Percentiles rank a stretch among this genome's conserved stretches.
phyloP scores from a whole-genome alignment of 2,113 vertebrate genomes.

The Sylvia atricapilla region DNA sequence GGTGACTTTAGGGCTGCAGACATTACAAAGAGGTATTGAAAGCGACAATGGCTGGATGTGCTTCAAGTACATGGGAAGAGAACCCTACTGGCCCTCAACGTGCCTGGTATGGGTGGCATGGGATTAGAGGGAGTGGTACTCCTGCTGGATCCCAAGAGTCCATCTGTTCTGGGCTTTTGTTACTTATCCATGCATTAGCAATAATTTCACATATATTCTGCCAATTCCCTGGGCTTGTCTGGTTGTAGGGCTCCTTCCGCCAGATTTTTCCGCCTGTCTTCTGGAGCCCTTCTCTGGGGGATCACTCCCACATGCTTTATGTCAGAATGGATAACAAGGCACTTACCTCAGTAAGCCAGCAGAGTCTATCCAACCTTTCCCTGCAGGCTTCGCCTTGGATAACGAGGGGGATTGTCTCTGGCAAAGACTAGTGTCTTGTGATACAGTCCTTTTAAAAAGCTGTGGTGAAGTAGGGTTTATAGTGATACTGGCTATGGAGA shows the following conservation, averaged over 20 bases:
- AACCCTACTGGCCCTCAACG: background rate
- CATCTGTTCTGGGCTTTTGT: background rate
- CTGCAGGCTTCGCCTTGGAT: background rate
- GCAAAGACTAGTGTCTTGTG: background rate
- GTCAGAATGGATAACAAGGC: slow-evolving; percentile 30
- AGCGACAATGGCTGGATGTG: slow-evolving; percentile 8
- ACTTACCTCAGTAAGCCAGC: slow-evolving; percentile 24
- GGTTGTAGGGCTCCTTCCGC: background rate
- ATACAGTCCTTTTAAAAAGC: background rate
- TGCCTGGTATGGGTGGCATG: background rate
- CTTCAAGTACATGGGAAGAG: background rate
- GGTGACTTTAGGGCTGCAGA: background rate
- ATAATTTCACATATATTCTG: background rate
- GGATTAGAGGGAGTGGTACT: background rate
- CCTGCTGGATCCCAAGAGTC: background rate
- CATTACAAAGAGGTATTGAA: slow-evolving; percentile 41
- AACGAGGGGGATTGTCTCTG: background rate
- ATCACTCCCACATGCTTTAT: slow-evolving; percentile 25
- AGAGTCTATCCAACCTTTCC: background rate
- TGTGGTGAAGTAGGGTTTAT: background rate
- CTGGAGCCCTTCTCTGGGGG: background rate
- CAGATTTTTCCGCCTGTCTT: slow-evolving; percentile 10
- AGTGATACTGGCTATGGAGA: background rate
- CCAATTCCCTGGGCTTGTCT: background rate
- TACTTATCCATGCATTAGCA: background rate